Base-by-base conservation (phyloP, 2,113 vertebrate species). In the Synchiropus splendidus region DNA sequence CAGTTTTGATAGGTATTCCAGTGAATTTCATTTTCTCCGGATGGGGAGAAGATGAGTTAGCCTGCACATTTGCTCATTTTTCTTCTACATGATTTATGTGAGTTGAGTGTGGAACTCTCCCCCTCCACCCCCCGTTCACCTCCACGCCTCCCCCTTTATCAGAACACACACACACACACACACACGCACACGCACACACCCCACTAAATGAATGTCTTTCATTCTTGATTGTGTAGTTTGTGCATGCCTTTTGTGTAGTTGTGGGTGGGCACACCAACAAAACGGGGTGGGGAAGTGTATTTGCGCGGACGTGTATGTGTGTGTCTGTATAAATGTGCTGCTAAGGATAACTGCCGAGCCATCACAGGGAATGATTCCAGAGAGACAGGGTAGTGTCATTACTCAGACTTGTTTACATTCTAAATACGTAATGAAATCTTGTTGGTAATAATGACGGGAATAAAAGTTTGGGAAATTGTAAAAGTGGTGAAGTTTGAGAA, bases 401-500 rank as follows among this genome's bases (percentile, higher is more conserved):
- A 92, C 95, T 97, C 92, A 92, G 87, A 83, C 87, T 94, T 97
- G 94, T 98, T 98, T 98, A 96, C 94, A 97, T 97, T 97, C 91
- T 91, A 97, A 97, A 98, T 97, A 90, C 89, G 87, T 97, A 97
- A 98, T 98, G 93, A 97, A 98, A 98, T 96, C 94, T 86, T 96
- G 94, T 95, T 95, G 91, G 91, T 92, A 92, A 98, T 98, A 98
- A 97, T 98, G 92, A 98, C 89, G 91, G 93, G 89, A 98, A 98
- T 98, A 94, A 97, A 97, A 97, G 93, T 98, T 98, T 96, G 90
- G 90, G 83, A 91, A 95, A 95, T 94, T 95, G 91, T 96, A 92
- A 98, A 94, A 94, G 92, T 92, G 90, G 94, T 92, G 92, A 97
- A 97, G 95, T 98, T 97, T 98, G 94, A 98, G 94, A 92, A 94